These are phyloP conservation scores for Heliconius hewitsoni DNA, from an alignment of 1,140 invertebrate genomes.

Conservation along the genomic window DNA sequence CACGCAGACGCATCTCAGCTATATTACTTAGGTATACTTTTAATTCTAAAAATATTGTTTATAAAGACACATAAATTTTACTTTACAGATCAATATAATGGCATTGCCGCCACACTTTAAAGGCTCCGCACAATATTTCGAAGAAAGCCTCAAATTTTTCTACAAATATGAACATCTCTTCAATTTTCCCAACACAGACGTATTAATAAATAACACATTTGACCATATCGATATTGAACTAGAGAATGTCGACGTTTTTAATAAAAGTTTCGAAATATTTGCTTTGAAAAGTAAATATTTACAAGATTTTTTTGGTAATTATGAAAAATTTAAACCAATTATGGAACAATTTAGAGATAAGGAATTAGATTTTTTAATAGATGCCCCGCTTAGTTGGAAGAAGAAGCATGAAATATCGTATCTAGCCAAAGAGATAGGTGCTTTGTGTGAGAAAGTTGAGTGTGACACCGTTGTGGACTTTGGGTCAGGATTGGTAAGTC, in stretches of 20 bases:
- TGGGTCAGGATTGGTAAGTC: slow-evolving; percentile 86
- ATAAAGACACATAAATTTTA: background rate
- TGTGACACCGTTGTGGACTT: slow-evolving; percentile 87
- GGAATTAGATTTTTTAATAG: slow-evolving; percentile 41
- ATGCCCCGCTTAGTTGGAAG: slow-evolving; percentile 80
- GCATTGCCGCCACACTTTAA: slow-evolving; percentile 53
- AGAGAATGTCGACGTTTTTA: slow-evolving; percentile 45
- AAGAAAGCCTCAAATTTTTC: slow-evolving; percentile 82
- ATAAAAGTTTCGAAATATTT: slow-evolving; percentile 49
- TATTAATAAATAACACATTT: slow-evolving; percentile 82
- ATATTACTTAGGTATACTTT: too few species aligned
- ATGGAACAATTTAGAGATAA: slow-evolving; percentile 45
- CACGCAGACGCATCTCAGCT: too few species aligned
- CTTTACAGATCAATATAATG: slow-evolving; percentile 55
- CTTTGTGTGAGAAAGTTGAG: slow-evolving; percentile 76
- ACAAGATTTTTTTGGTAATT: slow-evolving; percentile 47
- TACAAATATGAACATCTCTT: slow-evolving; percentile 85
- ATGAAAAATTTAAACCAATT: slow-evolving; percentile 46
- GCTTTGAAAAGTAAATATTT: slow-evolving; percentile 45
- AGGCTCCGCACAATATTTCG: slow-evolving; percentile 80
- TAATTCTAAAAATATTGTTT: background rate
- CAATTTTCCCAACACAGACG: slow-evolving; percentile 84
- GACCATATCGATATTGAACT: slow-evolving; percentile 71
- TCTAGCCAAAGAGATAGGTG: slow-evolving; percentile 82
- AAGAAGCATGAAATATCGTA: slow-evolving; percentile 87